A percentile compares a stretch with the other conserved stretches of the same genome.
Evolutionary conservation across 1,140 invertebrate genomes (phyloP).

Genomic region (Gonioctena quinquepunctata): DNA sequence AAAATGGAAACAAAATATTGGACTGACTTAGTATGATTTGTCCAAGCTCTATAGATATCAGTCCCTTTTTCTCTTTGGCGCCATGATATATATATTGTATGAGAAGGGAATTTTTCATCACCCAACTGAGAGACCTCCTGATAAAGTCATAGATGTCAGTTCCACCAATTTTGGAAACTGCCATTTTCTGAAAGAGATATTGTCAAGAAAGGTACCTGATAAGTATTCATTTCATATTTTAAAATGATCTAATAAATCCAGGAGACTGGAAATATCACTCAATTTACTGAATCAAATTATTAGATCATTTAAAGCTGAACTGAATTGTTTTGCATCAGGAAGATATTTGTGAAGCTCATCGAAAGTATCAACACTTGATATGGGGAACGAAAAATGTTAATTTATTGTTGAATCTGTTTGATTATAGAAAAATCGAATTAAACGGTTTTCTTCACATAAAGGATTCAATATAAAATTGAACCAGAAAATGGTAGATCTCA

Average conservation of each 20-base stretch:
- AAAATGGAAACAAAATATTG: background rate
- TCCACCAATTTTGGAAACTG: background rate
- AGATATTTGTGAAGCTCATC: background rate
- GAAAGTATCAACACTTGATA: background rate
- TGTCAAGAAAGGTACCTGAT: too few species aligned
- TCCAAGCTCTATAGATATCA: background rate
- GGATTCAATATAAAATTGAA: too few species aligned
- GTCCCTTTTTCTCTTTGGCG: background rate
- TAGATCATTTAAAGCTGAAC: background rate
- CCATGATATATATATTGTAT: background rate
- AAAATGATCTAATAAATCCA: too few species aligned
- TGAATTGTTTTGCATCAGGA: background rate
- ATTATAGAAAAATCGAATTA: too few species aligned
- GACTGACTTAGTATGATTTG: background rate
- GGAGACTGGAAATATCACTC: too few species aligned
- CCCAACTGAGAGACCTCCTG: background rate
- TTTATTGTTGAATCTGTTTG: background rate
- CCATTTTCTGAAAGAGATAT: too few species aligned
- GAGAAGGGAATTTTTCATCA: background rate
- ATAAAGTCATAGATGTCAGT: background rate
- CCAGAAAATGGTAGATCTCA: too few species aligned
- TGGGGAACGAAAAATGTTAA: background rate
- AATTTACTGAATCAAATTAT: too few species aligned
- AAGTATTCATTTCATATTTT: too few species aligned
- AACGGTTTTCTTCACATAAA: too few species aligned